Conservation (phyloP, 2,888 invertebrate species). For the Diaperis boleti region DNA sequence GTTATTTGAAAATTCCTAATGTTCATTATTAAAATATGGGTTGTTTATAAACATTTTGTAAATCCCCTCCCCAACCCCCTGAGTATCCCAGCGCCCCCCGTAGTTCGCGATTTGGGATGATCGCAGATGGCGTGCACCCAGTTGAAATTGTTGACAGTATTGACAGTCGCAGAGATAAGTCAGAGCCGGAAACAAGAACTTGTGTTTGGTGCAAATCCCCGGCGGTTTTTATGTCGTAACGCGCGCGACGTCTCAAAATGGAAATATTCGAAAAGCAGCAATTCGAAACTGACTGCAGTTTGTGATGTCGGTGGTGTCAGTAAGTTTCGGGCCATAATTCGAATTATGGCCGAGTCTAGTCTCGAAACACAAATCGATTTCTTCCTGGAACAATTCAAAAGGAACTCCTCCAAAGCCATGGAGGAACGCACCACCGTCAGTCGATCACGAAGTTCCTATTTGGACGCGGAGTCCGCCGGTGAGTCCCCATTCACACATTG, state of each 20-base stretch:
- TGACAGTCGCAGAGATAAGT: not conserved
- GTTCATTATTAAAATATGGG: too few species aligned
- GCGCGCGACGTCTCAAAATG: not conserved
- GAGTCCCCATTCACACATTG: conserved; percentile 43
- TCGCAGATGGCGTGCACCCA: not conserved
- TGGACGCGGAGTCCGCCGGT: conserved; percentile 59
- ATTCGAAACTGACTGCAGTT: not conserved
- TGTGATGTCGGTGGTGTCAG: conserved; percentile 29
- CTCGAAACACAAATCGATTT: conserved; percentile 88
- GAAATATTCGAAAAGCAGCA: not conserved
- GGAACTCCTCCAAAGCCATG: conserved; percentile 82
- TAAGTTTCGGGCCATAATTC: conserved; percentile 31
- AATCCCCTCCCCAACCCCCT: too few species aligned
- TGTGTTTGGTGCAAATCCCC: not conserved
- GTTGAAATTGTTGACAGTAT: not conserved
- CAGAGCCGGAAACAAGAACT: not conserved
- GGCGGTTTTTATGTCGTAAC: not conserved
- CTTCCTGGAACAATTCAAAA: conserved; percentile 85
- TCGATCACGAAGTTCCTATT: conserved; percentile 57
- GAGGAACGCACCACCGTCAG: conserved; percentile 56
- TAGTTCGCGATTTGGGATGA: too few species aligned
- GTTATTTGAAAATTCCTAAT: too few species aligned
- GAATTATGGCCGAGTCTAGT: conserved; percentile 64
- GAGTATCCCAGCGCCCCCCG: too few species aligned
- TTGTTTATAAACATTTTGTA: too few species aligned